Evolutionary conservation across 2,113 vertebrate species (phyloP).

Genomic region (Dipodomys merriami): DNA sequence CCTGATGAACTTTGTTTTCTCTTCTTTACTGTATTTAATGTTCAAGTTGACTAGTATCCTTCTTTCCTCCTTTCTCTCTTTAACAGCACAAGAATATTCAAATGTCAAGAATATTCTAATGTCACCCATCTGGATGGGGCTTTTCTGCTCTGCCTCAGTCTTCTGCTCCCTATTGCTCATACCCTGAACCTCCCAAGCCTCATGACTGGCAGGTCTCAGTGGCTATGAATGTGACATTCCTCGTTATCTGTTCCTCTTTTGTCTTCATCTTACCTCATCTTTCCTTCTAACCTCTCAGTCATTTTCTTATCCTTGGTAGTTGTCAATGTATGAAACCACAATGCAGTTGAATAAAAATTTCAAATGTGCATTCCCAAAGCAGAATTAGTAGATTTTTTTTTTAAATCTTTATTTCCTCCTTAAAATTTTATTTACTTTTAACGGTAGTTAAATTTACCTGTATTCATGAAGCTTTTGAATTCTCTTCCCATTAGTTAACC

Average conservation of each 20-base stretch:
- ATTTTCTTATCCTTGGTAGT: background rate
- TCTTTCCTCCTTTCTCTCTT: constrained; percentile 29
- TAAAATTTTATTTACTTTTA: constrained; percentile 22
- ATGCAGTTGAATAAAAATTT: background rate
- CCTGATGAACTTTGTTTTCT: constrained; percentile 12
- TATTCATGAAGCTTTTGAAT: constrained; percentile 5
- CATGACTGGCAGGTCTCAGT: background rate
- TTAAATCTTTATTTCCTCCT: background rate
- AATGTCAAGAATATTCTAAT: background rate
- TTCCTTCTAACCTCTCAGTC: background rate
- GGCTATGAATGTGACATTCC: background rate
- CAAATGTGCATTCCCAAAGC: background rate
- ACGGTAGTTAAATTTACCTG: constrained; percentile 36
- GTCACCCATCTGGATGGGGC: background rate
- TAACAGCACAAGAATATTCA: background rate
- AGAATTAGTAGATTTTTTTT: background rate
- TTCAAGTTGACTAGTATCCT: background rate
- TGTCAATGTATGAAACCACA: background rate
- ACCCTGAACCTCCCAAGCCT: background rate
- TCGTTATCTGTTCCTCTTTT: background rate
- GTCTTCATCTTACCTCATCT: background rate
- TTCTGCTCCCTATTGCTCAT: background rate
- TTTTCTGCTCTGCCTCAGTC: background rate
- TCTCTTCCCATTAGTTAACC: background rate
- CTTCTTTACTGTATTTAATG: background rate